These are phyloP conservation scores for Cinara cedri DNA, from an alignment of 2,888 invertebrate genomes.

Conservation along the genomic window DNA sequence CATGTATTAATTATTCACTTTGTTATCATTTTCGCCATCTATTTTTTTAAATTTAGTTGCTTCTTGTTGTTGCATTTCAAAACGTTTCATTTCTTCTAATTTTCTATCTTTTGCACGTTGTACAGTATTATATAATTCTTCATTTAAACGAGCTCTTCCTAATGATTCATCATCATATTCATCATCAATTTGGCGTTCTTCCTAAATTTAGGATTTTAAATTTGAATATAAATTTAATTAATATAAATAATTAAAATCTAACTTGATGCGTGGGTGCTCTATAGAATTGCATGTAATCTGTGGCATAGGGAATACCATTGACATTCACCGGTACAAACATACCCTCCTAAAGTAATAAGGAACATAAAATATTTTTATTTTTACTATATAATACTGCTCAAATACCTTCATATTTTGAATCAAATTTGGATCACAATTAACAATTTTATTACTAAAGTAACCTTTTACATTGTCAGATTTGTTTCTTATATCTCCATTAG, in stretches of 20 bases:
- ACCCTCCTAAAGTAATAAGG: constrained; percentile 13
- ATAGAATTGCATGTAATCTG: constrained; percentile 43
- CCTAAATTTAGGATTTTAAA: constrained; percentile 30
- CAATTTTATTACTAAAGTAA: constrained; percentile 45
- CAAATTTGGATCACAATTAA: constrained; percentile 16
- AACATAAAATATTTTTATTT: background rate
- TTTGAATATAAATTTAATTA: background rate
- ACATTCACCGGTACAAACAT: constrained; percentile 14
- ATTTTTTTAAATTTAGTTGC: constrained; percentile 74
- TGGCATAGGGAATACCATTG: constrained; percentile 33
- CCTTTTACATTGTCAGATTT: constrained; percentile 49
- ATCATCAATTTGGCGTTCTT: constrained; percentile 40
- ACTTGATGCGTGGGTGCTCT: constrained; percentile 32
- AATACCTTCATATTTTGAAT: constrained; percentile 44
- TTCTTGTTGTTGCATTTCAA: constrained; percentile 70
- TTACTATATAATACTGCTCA: background rate
- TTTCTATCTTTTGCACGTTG: constrained; percentile 58
- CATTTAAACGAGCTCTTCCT: constrained; percentile 15
- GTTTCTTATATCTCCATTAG: constrained; percentile 55
- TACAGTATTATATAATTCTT: constrained; percentile 49
- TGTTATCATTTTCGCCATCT: constrained; percentile 51
- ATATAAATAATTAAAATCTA: background rate
- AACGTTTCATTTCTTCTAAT: constrained; percentile 67
- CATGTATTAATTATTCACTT: constrained; percentile 5
- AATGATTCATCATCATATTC: constrained; percentile 52